These are phyloP conservation scores for Asobara japonica DNA, from an alignment of 1,140 invertebrate species.

Conservation along the genomic window DNA sequence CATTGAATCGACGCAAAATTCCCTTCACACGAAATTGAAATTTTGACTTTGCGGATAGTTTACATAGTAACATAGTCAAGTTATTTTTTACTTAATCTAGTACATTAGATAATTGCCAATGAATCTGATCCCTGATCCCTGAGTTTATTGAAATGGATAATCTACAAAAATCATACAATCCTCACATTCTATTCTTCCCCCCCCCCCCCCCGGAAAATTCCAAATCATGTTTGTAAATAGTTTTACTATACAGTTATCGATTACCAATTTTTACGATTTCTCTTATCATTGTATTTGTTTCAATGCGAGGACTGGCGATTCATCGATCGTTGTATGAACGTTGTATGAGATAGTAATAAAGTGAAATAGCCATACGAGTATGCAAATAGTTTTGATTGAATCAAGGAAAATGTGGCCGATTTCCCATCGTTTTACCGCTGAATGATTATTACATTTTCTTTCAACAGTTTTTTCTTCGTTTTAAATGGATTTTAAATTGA, in stretches of 20 bases:
- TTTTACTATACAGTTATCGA: neutral
- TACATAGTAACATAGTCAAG: no score
- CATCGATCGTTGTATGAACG: slow-evolving; percentile 7
- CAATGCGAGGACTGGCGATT: neutral
- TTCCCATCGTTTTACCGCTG: no score
- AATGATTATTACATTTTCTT: no score
- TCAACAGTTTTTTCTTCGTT: no score
- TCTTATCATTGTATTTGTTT: neutral
- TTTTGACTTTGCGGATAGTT: no score
- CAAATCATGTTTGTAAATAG: neutral
- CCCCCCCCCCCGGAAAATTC: neutral
- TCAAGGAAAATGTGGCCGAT: no score
- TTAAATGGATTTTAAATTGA: no score
- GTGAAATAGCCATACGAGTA: no score
- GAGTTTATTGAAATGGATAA: neutral
- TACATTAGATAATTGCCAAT: neutral
- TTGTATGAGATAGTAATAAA: neutral
- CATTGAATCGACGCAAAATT: no score
- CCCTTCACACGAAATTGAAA: no score
- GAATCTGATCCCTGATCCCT: neutral
- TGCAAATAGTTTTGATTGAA: neutral
- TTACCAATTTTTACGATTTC: neutral
- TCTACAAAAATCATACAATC: neutral
- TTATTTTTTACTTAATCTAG: neutral
- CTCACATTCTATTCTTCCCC: neutral